phyloP scores from a whole-genome alignment of 1,140 invertebrate genomes.

The Pogonognathellus flavescens region DNA sequence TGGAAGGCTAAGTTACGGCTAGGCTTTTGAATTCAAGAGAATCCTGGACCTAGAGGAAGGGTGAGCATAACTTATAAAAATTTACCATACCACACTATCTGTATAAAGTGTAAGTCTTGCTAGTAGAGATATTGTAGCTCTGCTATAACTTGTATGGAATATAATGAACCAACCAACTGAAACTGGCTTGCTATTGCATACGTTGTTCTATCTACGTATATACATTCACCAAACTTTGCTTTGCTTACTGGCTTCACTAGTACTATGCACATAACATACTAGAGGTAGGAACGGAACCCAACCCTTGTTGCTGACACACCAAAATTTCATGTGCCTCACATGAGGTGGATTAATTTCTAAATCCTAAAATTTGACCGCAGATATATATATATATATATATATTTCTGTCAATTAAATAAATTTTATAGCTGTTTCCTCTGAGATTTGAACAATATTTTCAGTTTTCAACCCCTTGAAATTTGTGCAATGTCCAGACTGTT shows the following conservation, averaged over 20 bases:
- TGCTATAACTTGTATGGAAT: neutral
- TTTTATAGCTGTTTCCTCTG: too few relatives aligned
- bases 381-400: too few relatives aligned
- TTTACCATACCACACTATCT: neutral
- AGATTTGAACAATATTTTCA: too few relatives aligned
- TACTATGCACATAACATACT: neutral
- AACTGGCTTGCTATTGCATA: conserved; percentile 10
- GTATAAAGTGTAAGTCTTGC: neutral
- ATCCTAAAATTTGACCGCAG: too few relatives aligned
- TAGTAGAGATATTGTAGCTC: neutral
- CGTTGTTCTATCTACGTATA: neutral
- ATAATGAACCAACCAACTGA: conserved; percentile 13
- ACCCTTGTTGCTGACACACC: too few relatives aligned
- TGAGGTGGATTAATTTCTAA: too few relatives aligned
- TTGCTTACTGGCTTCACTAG: neutral
- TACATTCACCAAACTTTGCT: neutral
- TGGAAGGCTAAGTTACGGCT: conserved; percentile 6
- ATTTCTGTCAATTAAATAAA: too few relatives aligned
- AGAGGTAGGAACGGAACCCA: neutral
- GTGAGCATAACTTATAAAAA: conserved; percentile 30
- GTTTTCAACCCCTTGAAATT: too few relatives aligned
- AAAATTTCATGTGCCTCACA: too few relatives aligned
- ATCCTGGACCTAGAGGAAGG: conserved; percentile 37
- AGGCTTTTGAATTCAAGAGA: conserved; percentile 41
- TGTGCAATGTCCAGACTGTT: too few relatives aligned